Evolutionary conservation across 2,888 invertebrate species (phyloP), one percentile per base, ranked within the genome.

Genomic region (Temnothorax rugatulus): DNA sequence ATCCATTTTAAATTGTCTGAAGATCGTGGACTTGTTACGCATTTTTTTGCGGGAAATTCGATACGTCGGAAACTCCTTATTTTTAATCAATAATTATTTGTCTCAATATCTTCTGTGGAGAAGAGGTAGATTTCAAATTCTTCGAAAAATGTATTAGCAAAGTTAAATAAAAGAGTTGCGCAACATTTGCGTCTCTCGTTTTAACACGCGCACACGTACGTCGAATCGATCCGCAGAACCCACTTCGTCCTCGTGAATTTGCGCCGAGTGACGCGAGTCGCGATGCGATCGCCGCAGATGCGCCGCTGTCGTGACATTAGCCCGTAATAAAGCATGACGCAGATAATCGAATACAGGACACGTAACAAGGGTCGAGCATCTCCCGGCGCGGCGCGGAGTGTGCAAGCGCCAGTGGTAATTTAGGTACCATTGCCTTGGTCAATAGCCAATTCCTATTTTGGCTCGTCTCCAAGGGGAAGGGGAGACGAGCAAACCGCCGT

Each of bases 391-490:
- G 83, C 84, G 81, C 34, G 79, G 84, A 68, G 77, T 90, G 87
- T 89, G 89, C 86, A 89, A 68, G 89, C 90, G 90, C 87, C 66
- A 50, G 89, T 91, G 91, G 93, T 94, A 93, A 94, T 94, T 94
- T 93, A 93, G 91, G 92, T 91, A 92, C 92, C 92, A 93, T 92
- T 92, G 93, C 92, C 92, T 94, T 94, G 94, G 94, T 94, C 93
- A 94, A 94, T 94, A 92, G 94, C 94, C 94, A 94, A 94, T 94
- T 94, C 91, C 93, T 93, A 94, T 93, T 94, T 71, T 94, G 94
- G 94, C 94, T 88, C 82, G 59, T 83, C 83, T 94, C 94, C 94
- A 94, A 93, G 90, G 88, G 92, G 89, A 91, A 11, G n/a, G 11
- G 25, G 88, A 91, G 88, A 91, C 91, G 92, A 92, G 92, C 92